Evolutionary conservation across 2,113 vertebrate species (phyloP).

Genomic region (Thryonomys swinderianus): DNA sequence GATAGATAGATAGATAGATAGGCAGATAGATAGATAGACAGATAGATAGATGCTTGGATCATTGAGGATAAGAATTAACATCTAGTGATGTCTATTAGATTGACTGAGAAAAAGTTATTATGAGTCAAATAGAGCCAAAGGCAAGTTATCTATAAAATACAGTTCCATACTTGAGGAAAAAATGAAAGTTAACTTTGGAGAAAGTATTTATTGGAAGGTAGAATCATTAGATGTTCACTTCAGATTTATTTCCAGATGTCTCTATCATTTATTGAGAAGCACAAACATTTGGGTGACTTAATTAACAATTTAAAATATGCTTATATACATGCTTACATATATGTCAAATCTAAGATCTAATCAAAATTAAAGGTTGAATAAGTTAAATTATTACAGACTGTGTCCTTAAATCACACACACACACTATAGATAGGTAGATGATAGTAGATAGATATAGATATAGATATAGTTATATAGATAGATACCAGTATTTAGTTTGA

Average conservation of each 20-base stretch:
- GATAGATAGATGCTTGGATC: neutral
- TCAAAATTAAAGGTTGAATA: constrained; percentile 2
- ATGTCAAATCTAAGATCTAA: neutral
- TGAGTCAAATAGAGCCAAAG: neutral
- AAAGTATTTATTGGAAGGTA: constrained; percentile 31
- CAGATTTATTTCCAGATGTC: neutral
- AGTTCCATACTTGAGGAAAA: neutral
- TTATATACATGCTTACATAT: no score
- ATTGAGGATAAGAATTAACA: constrained; percentile 13
- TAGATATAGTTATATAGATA: no score
- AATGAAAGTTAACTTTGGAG: neutral
- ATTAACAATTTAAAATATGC: neutral
- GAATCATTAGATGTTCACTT: neutral
- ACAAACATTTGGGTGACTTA: neutral
- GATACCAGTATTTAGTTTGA: neutral
- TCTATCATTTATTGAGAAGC: neutral
- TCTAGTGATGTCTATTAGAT: neutral
- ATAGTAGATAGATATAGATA: no score
- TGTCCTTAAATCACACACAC: neutral
- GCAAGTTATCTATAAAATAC: neutral
- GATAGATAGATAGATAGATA: no score
- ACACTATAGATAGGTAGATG: no score
- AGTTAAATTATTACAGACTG: constrained; percentile 29
- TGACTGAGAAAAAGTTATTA: neutral
- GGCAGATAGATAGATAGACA: no score